Evolutionary conservation across 2,888 invertebrate genomes (phyloP), one percentile per base, ranked within the genome.

Genomic region (Seira musarum): DNA sequence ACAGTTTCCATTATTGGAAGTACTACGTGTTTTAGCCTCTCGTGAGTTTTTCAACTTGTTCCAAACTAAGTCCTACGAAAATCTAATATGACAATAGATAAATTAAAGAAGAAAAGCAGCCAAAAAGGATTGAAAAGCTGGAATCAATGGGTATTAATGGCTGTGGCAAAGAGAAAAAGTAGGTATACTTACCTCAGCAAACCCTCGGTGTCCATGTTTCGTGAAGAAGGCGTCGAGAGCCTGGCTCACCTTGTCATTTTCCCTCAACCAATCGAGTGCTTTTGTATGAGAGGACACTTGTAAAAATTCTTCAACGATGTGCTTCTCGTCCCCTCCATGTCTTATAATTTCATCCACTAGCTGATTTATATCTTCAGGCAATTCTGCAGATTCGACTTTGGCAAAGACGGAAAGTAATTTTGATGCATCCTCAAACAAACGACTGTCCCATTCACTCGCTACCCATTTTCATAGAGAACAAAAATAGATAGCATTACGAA

Each of bases 351-450:
- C 88, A 15, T 88, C 88, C 0, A 90, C 90, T 30, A 93, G 88
- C 49, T 89, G 88, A 17, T 90, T 89, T 88, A 93, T 85, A 0
- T 90, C 90, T 17, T 89, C 88, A 0, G 94, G 93, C 8, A 96
- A 92, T 87, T 95, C 94, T 0, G 93, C 94, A 19, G 95, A 95
- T 69, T 94, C 90, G 0, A 94, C 93, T 82, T 93, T 91, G 0
- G 89, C 89, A 85, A 93, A 93, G 0, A 93, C 92, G 13, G 93
- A 92, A 49, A 95, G 89, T 22, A 96, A 88, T 25, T 91, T 87
- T 0, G 93, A 92, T 64, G 95, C 91, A 88, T 95, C 95, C 49
- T 91, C 91, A 86, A 92, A 92, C 83, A 93, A 92, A 17, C 93
- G 93, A 0, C 90, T 88, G 0, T 91, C 91, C 87, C 94, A 91